These are phyloP conservation scores for Myrmecobius fasciatus DNA, from an alignment of 2,113 vertebrate species.

Conservation along the genomic window DNA sequence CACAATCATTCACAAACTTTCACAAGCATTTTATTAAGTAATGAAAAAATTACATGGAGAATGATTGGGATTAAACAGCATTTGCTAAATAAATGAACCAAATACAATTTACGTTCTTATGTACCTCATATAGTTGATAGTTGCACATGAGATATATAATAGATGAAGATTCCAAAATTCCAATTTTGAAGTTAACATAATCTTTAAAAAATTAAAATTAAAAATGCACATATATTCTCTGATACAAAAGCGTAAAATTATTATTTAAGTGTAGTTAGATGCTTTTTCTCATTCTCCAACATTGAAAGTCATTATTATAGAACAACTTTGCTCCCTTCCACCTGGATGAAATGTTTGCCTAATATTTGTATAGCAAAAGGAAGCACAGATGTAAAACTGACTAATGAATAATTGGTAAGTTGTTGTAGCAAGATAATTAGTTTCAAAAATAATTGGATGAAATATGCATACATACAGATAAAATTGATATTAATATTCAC, in stretches of 20 bases:
- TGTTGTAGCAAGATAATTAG: slow-evolving; percentile 33
- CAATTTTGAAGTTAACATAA: slow-evolving; percentile 69
- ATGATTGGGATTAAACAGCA: background rate
- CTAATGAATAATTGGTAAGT: no score
- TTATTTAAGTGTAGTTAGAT: no score
- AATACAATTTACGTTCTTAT: no score
- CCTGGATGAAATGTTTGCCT: no score
- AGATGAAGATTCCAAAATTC: slow-evolving; percentile 55
- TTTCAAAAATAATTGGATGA: slow-evolving; percentile 80
- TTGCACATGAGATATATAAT: slow-evolving; percentile 56
- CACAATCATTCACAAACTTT: no score
- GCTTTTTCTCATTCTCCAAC: no score
- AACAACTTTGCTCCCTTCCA: no score
- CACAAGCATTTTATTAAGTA: background rate
- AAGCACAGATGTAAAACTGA: no score
- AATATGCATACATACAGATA: slow-evolving; percentile 78
- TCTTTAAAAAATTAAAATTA: slow-evolving; percentile 37
- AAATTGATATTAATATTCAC: slow-evolving; percentile 81
- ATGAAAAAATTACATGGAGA: background rate
- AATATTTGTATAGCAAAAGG: no score
- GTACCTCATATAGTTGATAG: slow-evolving; percentile 5
- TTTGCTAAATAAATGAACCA: background rate
- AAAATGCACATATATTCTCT: slow-evolving; percentile 71
- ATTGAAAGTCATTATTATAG: no score
- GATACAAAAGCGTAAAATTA: slow-evolving; percentile 13